Base-by-base conservation (phyloP, 2,113 vertebrate genomes). In the Patagioenas fasciata region DNA sequence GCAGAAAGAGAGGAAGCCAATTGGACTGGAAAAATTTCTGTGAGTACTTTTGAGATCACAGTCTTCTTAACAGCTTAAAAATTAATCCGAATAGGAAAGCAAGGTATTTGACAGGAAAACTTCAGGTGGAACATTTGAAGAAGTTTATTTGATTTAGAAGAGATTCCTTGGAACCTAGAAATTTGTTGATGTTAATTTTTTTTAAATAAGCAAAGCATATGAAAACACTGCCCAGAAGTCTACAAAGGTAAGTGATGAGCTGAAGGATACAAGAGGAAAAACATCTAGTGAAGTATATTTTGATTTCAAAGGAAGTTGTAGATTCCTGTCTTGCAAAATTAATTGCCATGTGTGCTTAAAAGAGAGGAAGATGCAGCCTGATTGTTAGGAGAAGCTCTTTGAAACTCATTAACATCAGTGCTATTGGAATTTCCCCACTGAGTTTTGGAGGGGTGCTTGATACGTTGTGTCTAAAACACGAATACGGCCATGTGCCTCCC, bases 1-100 rank as follows among this genome's bases (percentile, higher is more conserved):
- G 98, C 98, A 42, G 84, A 97, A 82, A 98, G 98, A 85, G 98
- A 98, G 96, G 98, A 98, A 97, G 98, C 98, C 89, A 98, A 98
- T 96, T 94, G 92, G 73, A 97, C 42, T 71, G 98, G 98, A 95
- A 98, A 97, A 97, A 97, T 98, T 96, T 98, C 97, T 50, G 98
- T 99, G 98, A 99, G 99, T 99, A 98, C 96, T 92, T 96, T 15
- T 51, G 28, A 79, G 12, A 47, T 61, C 1, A 11, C 25, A 6
- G 0, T 62, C 5, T 13, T 56, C 7, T 50, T 42, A 18, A 15
- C 8, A 64, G 48, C 9, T 56, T 72, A 23, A 47, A 34, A 51
- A 40, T 14, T 0, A 28, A n/a, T 42, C 28, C n/a, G 48, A 29
- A 17, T 4, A 16, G 8, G 11, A 54, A 38, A 36, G 20, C 0